Conservation (phyloP, 2,113 vertebrate species). For the Spea bombifrons region DNA sequence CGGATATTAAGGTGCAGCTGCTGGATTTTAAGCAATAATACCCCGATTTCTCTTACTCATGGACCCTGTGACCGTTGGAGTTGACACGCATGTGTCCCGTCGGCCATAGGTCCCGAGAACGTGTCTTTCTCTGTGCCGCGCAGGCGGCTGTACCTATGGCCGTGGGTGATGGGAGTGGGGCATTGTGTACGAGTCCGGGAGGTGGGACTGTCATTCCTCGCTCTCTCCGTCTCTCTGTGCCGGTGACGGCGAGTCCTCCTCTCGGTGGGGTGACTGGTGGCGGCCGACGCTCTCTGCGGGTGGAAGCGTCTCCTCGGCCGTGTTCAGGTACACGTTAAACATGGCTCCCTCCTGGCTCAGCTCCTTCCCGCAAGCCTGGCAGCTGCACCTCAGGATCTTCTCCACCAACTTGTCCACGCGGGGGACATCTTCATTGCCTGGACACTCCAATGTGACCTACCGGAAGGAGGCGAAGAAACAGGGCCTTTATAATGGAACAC, state of each 20-base stretch:
- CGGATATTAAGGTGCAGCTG: neutral
- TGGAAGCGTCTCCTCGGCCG: conserved; percentile 65
- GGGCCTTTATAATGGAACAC: too few relatives aligned
- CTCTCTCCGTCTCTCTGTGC: conserved; percentile 57
- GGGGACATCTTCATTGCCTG: conserved; percentile 79
- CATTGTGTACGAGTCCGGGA: too few relatives aligned
- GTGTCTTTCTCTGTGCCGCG: neutral
- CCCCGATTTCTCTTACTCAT: neutral
- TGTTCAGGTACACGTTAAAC: conserved; percentile 83
- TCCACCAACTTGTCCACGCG: conserved; percentile 94
- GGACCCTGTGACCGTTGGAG: neutral
- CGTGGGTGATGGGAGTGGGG: neutral
- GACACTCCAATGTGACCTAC: conserved; percentile 92
- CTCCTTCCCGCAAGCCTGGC: conserved; percentile 93
- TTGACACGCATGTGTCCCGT: neutral
- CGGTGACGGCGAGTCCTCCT: conserved; percentile 51
- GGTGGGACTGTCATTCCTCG: conserved; percentile 53
- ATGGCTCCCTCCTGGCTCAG: conserved; percentile 80
- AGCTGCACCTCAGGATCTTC: conserved; percentile 92
- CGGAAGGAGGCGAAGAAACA: neutral
- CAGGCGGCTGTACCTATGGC: neutral
- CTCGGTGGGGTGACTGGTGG: conserved; percentile 55
- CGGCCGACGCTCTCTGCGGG: conserved; percentile 57
- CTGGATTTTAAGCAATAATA: neutral
- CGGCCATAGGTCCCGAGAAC: neutral